Evolutionary conservation across 2,113 vertebrate species (phyloP).

Genomic region (Melanocharis versteri): DNA sequence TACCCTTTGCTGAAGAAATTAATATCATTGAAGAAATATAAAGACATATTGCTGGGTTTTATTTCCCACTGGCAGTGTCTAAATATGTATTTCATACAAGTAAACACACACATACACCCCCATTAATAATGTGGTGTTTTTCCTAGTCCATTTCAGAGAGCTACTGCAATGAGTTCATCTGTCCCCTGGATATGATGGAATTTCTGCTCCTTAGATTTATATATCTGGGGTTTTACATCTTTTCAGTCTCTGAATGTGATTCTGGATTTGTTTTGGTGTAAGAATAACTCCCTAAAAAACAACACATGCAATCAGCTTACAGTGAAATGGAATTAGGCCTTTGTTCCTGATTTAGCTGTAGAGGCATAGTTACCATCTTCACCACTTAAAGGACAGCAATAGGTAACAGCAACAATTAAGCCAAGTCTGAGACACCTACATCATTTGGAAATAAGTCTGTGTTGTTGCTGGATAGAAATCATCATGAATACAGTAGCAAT

Average conservation of each 20-base stretch:
- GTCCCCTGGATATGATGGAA: constrained; percentile 29
- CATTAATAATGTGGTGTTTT: constrained; percentile 47
- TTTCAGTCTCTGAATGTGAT: background rate
- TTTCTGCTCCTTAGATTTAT: constrained; percentile 43
- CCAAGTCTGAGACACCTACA: background rate
- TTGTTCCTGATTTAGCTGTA: background rate
- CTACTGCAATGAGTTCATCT: constrained; percentile 37
- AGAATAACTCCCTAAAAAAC: background rate
- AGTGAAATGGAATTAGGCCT: background rate
- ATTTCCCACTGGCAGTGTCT: constrained; percentile 27
- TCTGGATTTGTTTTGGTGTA: background rate
- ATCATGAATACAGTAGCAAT: background rate
- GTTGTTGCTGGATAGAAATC: background rate
- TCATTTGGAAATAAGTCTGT: background rate
- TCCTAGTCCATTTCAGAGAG: constrained; percentile 2
- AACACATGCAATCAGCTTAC: background rate
- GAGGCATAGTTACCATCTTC: background rate
- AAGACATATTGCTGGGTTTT: constrained; percentile 54
- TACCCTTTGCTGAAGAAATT: constrained; percentile 61
- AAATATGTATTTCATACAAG: constrained; percentile 59
- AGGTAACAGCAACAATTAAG: background rate
- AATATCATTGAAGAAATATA: constrained; percentile 59
- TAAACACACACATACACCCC: constrained; percentile 21
- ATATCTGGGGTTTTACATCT: background rate
- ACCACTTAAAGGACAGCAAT: background rate